Conservation (phyloP, 2,797 vertebrate genomes). For the Lindbergichthys nudifrons region DNA sequence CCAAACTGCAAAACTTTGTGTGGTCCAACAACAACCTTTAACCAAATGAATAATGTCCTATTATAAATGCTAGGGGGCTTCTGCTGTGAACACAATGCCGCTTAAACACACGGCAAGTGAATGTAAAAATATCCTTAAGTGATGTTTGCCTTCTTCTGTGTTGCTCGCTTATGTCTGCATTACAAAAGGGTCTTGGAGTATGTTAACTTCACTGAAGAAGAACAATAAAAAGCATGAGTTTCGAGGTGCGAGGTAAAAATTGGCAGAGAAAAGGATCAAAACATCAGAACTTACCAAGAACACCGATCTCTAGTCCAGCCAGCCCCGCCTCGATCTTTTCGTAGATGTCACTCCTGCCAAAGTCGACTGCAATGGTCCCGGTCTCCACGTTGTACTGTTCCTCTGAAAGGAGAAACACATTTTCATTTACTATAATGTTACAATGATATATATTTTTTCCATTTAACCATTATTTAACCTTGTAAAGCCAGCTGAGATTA, state of each 20-base stretch:
- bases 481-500: no score
- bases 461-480: no score
- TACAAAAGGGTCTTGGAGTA: not conserved
- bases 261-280: no score
- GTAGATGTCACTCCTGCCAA: slow-evolving; percentile 89
- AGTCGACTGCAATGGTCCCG: slow-evolving; percentile 92
- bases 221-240: not conserved
- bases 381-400: slow-evolving; percentile 91
- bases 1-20: not conserved
- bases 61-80: not conserved
- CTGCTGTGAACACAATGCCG: not conserved
- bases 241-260: not conserved
- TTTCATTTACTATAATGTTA: not conserved
- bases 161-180: not conserved
- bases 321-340: slow-evolving; percentile 86
- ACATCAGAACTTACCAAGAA: slow-evolving; percentile 87
- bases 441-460: not conserved
- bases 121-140: no score
- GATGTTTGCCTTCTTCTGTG: not conserved
- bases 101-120: not conserved
- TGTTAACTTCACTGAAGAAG: not conserved
- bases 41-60: not conserved
- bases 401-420: slow-evolving; percentile 72
- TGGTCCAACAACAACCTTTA: not conserved
- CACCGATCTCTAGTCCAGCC: slow-evolving; percentile 89